Percentiles rank a stretch among this genome's conserved stretches.
Evolutionary conservation across 2,797 vertebrate species (phyloP).

Genomic region (Steatocranus sp.): DNA sequence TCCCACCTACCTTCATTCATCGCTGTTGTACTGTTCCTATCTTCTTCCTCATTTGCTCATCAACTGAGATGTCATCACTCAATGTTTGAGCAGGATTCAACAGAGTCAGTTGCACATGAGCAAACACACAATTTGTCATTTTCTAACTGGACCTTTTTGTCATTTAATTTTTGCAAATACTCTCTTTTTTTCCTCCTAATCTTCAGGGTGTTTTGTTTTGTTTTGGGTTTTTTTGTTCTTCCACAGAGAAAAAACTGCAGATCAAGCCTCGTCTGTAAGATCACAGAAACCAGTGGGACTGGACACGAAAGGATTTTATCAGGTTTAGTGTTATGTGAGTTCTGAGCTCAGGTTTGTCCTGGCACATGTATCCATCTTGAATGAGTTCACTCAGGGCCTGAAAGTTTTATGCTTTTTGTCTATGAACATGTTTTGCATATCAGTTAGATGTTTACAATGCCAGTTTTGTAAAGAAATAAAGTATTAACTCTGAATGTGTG

Average conservation of each 20-base stretch:
- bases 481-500: neutral
- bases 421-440: neutral
- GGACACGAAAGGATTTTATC: neutral
- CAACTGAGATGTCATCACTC: conserved; percentile 60
- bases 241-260: conserved; percentile 51
- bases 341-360: conserved; percentile 26
- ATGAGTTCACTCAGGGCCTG: conserved; percentile 30
- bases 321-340: neutral
- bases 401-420: neutral
- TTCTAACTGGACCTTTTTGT: neutral
- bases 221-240: neutral
- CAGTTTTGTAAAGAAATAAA: conserved; percentile 35
- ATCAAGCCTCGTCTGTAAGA: conserved; percentile 66
- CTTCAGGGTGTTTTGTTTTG: neutral
- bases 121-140: neutral
- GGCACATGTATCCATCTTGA: neutral
- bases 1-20: conserved; percentile 30
- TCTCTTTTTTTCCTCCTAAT: neutral
- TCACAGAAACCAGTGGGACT: neutral
- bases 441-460: conserved; percentile 1
- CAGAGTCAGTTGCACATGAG: conserved; percentile 4
- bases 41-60: conserved; percentile 61
- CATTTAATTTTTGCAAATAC: neutral
- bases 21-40: conserved; percentile 19
- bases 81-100: conserved; percentile 28